Evolutionary conservation across 2,888 invertebrate genomes (phyloP).

Genomic region (Graphium colonna): DNA sequence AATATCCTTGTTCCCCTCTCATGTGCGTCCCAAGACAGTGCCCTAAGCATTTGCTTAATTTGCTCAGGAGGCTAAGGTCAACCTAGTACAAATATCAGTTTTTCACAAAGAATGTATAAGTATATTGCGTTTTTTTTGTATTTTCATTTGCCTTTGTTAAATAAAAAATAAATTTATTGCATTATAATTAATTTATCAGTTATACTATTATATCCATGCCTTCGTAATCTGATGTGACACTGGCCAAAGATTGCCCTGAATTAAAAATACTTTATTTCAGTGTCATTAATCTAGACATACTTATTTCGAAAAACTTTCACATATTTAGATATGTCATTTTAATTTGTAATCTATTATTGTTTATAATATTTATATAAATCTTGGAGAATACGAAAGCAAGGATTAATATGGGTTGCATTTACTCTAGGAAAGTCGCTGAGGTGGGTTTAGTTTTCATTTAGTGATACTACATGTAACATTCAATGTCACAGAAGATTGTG

Average conservation of each 20-base stretch:
- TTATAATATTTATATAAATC: conserved; percentile 45
- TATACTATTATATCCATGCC: too few relatives aligned
- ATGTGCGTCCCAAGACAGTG: too few relatives aligned
- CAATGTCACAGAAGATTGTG: background rate
- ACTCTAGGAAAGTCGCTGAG: conserved; percentile 49
- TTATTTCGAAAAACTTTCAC: conserved; percentile 60
- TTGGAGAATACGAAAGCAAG: conserved; percentile 35
- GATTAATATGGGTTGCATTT: conserved; percentile 64
- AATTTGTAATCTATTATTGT: conserved; percentile 47
- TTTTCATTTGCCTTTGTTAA: too few relatives aligned
- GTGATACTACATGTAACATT: background rate
- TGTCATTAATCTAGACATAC: conserved; percentile 63
- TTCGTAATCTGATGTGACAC: too few relatives aligned
- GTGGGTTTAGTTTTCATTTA: conserved; percentile 39
- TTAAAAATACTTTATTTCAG: conserved; percentile 32
- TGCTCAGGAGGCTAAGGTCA: too few relatives aligned
- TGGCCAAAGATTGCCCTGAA: conserved; percentile 13
- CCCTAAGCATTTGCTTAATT: too few relatives aligned
- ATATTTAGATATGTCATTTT: conserved; percentile 69
- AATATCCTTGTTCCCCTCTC: too few relatives aligned
- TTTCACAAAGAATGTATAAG: too few relatives aligned
- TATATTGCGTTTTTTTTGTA: too few relatives aligned
- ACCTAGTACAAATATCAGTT: too few relatives aligned
- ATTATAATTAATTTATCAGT: too few relatives aligned
- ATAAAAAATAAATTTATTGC: too few relatives aligned